Evolutionary conservation across 2,888 invertebrate species (phyloP), one percentile per base, ranked within the genome.

Genomic region (Stenotaenia linearis): DNA sequence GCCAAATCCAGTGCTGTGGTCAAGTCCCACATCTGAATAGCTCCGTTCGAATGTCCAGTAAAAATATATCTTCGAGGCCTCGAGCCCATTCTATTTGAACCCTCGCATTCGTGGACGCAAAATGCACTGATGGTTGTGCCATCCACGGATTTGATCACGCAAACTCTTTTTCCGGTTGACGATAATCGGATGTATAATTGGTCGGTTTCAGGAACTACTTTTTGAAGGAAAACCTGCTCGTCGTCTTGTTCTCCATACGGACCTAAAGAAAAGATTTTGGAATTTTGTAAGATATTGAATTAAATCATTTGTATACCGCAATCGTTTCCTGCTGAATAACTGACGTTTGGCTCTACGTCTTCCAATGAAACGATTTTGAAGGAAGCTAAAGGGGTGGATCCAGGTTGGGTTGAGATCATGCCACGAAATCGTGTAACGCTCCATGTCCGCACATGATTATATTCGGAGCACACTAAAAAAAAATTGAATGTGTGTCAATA

Each of bases 401-500:
- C 98, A 0, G 98, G 99, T 86, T 99, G 98, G 0, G 98, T 99
- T 61, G 96, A 97, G 82, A 99, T 95, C 97, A 98, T 98, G 9
- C 98, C 98, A 50, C 98, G 90, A 87, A 99, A 99, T 81, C 98
- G 90, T 0, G 97, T 98, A 75, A 99, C 95, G 25, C 94, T 92
- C 98, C 98, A 99, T 78, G 96, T 96, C 30, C 98, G 89, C 12
- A 98, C 98, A 86, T 99, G 98, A 88, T 98, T 97, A 87, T 97
- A 98, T 85, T 98, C 98, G 82, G 95, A 94, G 87, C 98, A 99
- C 7, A 89, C 88, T 87, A 83, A 25, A 83, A 82, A 45, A n/a
- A n/a, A n/a, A n/a, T n/a, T n/a, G n/a, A n/a, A n/a, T n/a, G n/a
- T n/a, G n/a, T n/a, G n/a, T n/a, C n/a, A n/a, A n/a, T n/a, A n/a